phyloP scores from a whole-genome alignment of 2,113 vertebrate genomes.

The Pteronura brasiliensis region DNA sequence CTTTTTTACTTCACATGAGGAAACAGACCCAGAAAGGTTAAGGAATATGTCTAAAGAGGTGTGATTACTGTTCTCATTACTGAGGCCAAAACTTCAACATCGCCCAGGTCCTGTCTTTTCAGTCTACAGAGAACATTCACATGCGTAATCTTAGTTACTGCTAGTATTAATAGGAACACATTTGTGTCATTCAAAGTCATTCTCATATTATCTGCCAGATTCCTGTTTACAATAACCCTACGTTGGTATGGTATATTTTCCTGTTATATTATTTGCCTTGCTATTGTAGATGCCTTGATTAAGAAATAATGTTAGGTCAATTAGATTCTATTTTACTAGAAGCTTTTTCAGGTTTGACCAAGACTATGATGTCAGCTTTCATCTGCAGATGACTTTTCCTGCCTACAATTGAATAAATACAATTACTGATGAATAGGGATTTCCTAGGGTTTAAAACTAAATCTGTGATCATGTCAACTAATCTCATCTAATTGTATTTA shows the following conservation, averaged over 20 bases:
- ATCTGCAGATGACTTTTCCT: constrained; percentile 3
- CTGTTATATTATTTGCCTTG: background rate
- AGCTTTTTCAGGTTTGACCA: constrained; percentile 19
- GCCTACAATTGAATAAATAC: background rate
- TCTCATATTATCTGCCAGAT: background rate
- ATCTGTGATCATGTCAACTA: background rate
- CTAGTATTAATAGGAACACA: background rate
- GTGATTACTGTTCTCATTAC: background rate
- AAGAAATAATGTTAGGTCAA: background rate
- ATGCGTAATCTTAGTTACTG: background rate
- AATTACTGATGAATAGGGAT: background rate
- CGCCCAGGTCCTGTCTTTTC: background rate
- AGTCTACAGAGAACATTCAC: background rate
- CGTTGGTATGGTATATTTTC: background rate
- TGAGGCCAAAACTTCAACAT: background rate
- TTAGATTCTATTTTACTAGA: constrained; percentile 15
- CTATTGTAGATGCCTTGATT: background rate
- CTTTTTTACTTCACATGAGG: background rate
- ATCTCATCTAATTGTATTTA: background rate
- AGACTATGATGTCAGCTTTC: background rate
- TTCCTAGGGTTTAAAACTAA: background rate
- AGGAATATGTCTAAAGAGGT: background rate
- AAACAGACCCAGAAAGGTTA: background rate
- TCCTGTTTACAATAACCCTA: background rate
- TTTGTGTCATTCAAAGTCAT: background rate